These are phyloP conservation scores for Drosophila nannoptera DNA, from an alignment of 1,140 invertebrate genomes.

Conservation along the genomic window DNA sequence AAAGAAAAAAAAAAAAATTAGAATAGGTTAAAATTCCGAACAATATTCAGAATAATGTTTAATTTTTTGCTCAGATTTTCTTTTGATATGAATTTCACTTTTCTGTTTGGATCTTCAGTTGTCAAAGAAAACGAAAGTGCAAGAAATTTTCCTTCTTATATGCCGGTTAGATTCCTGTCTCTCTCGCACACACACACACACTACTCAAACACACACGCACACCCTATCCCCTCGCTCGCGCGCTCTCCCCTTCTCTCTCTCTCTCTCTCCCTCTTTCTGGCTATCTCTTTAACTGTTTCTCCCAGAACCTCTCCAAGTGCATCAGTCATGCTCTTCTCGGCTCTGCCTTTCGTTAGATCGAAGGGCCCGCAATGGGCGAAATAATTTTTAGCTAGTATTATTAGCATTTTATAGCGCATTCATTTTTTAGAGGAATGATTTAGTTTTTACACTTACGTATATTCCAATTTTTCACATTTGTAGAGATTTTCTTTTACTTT, in stretches of 20 bases:
- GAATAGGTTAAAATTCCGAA: conserved; percentile 26
- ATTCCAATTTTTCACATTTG: conserved; percentile 4
- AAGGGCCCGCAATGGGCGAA: conserved; percentile 5
- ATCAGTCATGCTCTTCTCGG: conserved; percentile 47
- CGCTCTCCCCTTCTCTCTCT: conserved; percentile 22
- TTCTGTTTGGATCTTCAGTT: conserved; percentile 19
- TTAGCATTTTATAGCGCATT: conserved; percentile 18
- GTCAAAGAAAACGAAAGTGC: conserved; percentile 36
- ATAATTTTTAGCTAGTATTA: conserved; percentile 25
- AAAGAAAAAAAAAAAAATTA: conserved; percentile 16
- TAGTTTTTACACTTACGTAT: conserved; percentile 1
- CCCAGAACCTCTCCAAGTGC: conserved; percentile 28
- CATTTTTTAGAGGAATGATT: conserved; percentile 13
- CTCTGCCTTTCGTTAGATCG: neutral
- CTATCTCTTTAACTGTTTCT: conserved; percentile 26
- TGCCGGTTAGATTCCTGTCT: conserved; percentile 30
- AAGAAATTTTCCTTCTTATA: conserved; percentile 32
- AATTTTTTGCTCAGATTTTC: conserved; percentile 27
- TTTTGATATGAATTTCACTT: conserved; percentile 9
- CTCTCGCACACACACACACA: conserved; percentile 6
- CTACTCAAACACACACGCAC: neutral
- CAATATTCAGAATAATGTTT: conserved; percentile 38
- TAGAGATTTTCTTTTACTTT: no score
- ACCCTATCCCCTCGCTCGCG: conserved; percentile 20
- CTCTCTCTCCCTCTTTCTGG: conserved; percentile 17